Evolutionary conservation across 2,113 vertebrate species (phyloP), one percentile per base, ranked within the genome.

Genomic region (Ceyx margarethae): DNA sequence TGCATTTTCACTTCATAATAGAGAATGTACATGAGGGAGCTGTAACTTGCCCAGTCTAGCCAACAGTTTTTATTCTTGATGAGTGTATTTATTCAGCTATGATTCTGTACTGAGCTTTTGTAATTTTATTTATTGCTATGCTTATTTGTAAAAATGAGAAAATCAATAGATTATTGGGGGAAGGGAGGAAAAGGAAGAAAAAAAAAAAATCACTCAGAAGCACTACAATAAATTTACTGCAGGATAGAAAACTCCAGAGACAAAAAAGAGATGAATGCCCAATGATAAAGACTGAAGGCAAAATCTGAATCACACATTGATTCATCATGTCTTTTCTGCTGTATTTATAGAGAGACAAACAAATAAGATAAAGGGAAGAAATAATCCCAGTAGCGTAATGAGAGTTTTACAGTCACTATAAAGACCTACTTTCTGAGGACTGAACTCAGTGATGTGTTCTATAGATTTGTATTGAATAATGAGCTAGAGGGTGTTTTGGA

Each of bases 121-220:
- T 91, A 85, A 93, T 89, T 94, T 95, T 95, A 96, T 81, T 94
- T 94, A 93, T 94, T 87, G 76, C 92, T 94, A 84, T 95, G 79
- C 75, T 97, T 95, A 94, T 96, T 95, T 93, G 68, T 93, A 96
- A 95, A 89, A 94, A 93, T 96, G 85, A 92, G 92, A 94, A 95
- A 95, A 95, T 96, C 91, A 91, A 95, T 95, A 74, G 54, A 61
- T 37, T 93, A 75, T 62, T 95, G 93, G 83, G 95, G 90, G 64
- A 87, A 94, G 53, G 61, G 68, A 82, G 72, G 45, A 64, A 68
- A 83, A 58, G 15, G 19, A 18, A 68, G n/a, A 57, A 64, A 46
- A 15, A 31, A 81, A 90, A 85, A 92, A 94, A 75, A 90, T 87
- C 46, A 84, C 57, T 86, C 26, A 33, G 21, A 90, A 93, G 68